Percentiles rank a stretch among this genome's conserved stretches.
phyloP scores from a whole-genome alignment of 2,113 vertebrate species.

The Triplophysa siluroides region DNA sequence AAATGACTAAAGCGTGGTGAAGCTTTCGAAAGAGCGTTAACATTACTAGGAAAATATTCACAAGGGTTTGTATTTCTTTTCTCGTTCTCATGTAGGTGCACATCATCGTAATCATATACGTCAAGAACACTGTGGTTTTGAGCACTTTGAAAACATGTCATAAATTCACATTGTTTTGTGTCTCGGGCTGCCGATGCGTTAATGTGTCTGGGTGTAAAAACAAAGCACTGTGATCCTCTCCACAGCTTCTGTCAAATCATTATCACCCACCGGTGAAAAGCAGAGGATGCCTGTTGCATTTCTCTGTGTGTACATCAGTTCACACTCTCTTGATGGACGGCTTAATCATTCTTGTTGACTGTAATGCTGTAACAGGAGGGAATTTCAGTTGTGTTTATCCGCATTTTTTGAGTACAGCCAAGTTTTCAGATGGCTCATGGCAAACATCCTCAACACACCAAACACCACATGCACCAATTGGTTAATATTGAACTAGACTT shows the following conservation, averaged over 20 bases:
- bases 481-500: no score
- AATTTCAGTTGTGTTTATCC: neutral
- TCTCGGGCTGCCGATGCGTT: neutral
- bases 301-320: constrained; percentile 19
- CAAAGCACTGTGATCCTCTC: neutral
- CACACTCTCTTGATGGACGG: neutral
- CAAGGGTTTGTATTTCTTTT: constrained; percentile 3
- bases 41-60: constrained; percentile 8
- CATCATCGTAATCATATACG: neutral
- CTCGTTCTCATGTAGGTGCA: neutral
- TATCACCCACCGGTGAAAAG: constrained; percentile 22
- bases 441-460: no score
- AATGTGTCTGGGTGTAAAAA: neutral
- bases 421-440: neutral
- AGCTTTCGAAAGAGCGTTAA: constrained; percentile 23
- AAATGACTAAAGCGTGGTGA: constrained; percentile 36
- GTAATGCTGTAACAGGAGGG: neutral
- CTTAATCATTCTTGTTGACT: constrained; percentile 19
- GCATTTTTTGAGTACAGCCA: neutral
- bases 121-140: neutral
- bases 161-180: neutral
- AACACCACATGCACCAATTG: no score
- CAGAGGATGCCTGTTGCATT: constrained; percentile 24
- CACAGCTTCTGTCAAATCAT: constrained; percentile 23
- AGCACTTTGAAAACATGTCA: neutral